These are phyloP conservation scores for Fringilla coelebs DNA, from an alignment of 2,797 vertebrate genomes.

Conservation along the genomic window DNA sequence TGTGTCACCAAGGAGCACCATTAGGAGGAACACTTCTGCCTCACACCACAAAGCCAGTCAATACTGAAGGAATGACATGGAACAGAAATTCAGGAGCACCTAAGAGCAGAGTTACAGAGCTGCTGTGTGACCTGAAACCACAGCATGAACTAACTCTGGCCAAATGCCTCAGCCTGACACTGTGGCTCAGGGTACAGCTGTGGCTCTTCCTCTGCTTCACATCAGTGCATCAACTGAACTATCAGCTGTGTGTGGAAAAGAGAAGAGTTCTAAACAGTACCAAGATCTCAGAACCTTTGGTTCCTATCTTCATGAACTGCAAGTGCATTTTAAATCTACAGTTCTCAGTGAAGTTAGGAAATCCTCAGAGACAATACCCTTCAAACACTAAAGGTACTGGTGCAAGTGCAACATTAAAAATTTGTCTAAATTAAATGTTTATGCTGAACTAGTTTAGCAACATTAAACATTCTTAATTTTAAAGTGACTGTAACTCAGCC, in stretches of 20 bases:
- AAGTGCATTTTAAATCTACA: background rate
- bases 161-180: background rate
- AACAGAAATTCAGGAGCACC: background rate
- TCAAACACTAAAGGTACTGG: background rate
- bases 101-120: background rate
- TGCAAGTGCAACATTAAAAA: background rate
- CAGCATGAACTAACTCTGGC: background rate
- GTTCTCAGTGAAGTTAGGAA: background rate
- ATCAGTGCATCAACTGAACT: background rate
- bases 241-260: background rate
- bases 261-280: background rate
- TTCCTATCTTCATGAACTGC: background rate
- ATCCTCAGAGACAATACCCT: background rate
- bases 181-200: background rate
- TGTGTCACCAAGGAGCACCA: accelerated
- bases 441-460: background rate
- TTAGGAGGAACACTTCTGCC: background rate
- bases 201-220: background rate
- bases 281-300: background rate
- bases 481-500: background rate
- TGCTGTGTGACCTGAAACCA: background rate
- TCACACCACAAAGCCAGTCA: background rate
- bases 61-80: background rate
- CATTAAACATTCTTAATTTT: background rate
- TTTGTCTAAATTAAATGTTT: background rate